phyloP scores from a whole-genome alignment of 1,140 invertebrate species.

The Linepithema humile region DNA sequence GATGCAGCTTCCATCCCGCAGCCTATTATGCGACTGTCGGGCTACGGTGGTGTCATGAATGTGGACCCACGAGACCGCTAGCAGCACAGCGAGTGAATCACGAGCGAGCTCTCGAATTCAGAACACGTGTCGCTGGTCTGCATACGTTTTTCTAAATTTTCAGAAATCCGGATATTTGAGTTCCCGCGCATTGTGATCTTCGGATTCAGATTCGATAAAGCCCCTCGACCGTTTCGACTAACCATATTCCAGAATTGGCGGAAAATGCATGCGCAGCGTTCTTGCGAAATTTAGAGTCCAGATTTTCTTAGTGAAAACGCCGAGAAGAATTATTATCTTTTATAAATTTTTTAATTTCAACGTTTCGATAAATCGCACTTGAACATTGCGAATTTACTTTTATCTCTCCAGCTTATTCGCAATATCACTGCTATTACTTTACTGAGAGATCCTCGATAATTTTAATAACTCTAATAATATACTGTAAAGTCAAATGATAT shows the following conservation, averaged over 20 bases:
- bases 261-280: background rate
- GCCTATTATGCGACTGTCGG: constrained; percentile 42
- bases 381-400: background rate
- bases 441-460: background rate
- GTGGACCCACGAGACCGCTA: background rate
- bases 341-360: background rate
- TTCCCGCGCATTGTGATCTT: constrained; percentile 4
- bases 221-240: constrained; percentile 4
- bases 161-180: background rate
- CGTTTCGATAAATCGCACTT: too few species aligned
- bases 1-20: constrained; percentile 17
- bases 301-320: background rate
- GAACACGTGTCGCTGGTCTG: background rate
- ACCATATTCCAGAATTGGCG: background rate
- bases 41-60: constrained; percentile 10
- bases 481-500: background rate
- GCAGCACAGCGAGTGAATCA: constrained; percentile 20
- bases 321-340: background rate
- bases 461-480: background rate
- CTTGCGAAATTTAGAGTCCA: background rate
- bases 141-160: constrained; percentile 1
- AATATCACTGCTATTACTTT: background rate
- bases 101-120: constrained; percentile 26
- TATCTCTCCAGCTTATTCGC: background rate
- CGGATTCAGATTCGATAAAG: constrained; percentile 20